Evolutionary conservation across 2,797 vertebrate genomes (phyloP).

Genomic region (Bufotes viridis): DNA sequence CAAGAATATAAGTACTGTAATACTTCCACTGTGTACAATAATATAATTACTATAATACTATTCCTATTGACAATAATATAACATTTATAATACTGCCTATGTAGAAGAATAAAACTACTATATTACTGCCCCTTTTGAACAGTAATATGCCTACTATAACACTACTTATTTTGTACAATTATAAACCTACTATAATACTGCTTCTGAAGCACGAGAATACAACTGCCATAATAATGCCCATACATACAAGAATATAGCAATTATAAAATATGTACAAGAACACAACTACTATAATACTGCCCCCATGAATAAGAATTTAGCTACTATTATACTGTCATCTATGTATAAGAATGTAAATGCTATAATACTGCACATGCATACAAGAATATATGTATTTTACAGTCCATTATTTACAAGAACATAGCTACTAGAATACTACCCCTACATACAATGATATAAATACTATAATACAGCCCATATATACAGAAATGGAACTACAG

Average conservation of each 20-base stretch:
- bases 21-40: too few relatives aligned
- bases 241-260: constrained; percentile 3
- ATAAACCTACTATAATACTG: too few relatives aligned
- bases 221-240: not conserved
- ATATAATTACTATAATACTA: too few relatives aligned
- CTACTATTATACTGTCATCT: not conserved
- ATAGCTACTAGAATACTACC: not conserved
- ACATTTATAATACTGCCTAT: too few relatives aligned
- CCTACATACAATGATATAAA: not conserved
- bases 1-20: too few relatives aligned
- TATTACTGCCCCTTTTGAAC: too few relatives aligned
- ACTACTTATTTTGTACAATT: too few relatives aligned
- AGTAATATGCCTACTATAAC: too few relatives aligned
- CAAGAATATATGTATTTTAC: not conserved
- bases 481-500: not conserved
- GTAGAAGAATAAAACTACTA: too few relatives aligned
- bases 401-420: not conserved
- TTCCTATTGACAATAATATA: too few relatives aligned
- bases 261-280: not conserved
- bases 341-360: not conserved
- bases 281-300: constrained; percentile 11
- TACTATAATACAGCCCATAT: not conserved
- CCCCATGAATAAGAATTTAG: not conserved
- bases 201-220: not conserved
- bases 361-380: not conserved